A percentile compares a stretch with the other conserved stretches of the same genome.
phyloP scores from a whole-genome alignment of 2,888 invertebrate genomes.

The Mongoloraphidia duomilia region DNA sequence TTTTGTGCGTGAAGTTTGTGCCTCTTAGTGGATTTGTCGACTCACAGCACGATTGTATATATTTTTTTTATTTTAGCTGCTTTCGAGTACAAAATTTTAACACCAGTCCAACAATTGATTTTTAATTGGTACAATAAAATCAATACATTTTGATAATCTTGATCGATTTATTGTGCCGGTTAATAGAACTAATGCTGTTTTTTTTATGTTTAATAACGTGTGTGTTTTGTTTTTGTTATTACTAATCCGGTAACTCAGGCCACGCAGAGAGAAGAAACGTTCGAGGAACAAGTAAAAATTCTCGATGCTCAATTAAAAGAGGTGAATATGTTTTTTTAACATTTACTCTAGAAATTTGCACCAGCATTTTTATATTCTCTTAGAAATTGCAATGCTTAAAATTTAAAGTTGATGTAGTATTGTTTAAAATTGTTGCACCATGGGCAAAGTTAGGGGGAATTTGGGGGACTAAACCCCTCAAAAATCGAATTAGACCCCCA shows the following conservation, averaged over 20 bases:
- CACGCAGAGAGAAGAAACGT: slow-evolving; percentile 88
- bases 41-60: background rate
- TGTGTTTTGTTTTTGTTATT: slow-evolving; percentile 6
- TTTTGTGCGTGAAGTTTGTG: slow-evolving; percentile 2
- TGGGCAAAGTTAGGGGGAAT: too few species aligned
- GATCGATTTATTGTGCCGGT: background rate
- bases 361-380: too few species aligned
- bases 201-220: slow-evolving; percentile 2
- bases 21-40: slow-evolving; percentile 1
- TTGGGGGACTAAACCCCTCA: too few species aligned
- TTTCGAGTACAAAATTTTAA: background rate
- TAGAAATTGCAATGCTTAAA: too few species aligned
- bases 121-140: too few species aligned
- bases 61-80: background rate
- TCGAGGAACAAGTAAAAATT: slow-evolving; percentile 79
- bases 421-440: too few species aligned
- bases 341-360: too few species aligned
- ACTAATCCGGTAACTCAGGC: slow-evolving; percentile 46
- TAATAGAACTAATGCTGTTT: background rate
- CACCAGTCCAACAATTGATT: background rate
- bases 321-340: slow-evolving; percentile 42
- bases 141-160: too few species aligned
- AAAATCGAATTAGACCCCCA: too few species aligned
- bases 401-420: too few species aligned
- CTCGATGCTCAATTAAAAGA: slow-evolving; percentile 83